Base-by-base conservation (phyloP, 1,140 invertebrate species). In the Bombus ignitus region DNA sequence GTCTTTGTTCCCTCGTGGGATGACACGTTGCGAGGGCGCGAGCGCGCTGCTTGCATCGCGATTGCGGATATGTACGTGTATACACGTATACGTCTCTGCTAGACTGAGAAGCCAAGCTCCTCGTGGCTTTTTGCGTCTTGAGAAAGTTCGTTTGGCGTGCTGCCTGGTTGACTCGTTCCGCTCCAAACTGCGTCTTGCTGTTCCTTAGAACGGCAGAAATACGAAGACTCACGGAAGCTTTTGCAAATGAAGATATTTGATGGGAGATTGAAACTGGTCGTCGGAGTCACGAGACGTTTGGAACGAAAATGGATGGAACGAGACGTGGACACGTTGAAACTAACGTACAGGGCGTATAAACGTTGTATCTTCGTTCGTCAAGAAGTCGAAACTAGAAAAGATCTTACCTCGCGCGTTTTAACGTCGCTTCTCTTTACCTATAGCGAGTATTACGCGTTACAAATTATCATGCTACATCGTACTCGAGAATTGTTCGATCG, bases 1-100 rank as follows among this genome's bases (percentile, higher is more conserved):
- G 83, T 62, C 83, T 85, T 85, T 85, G 83, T 85, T 85, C 68
- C 57, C 53, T 72, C 83, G 83, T 65, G 53, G 83, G 77, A 85
- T 85, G 83, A 85, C 77, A 85, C 77, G 83, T 62, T 65, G 75
- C 47, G 82, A 62, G 53, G 42, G 32, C 80, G 53, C 22, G 70
- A 44, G 10, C 66, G 70, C 25, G 35, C 25, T 12, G 32, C 28
- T 59, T 66, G 76, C 82, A 22, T 32, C 77, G 57, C 42, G 76
- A 80, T 72, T 35, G 28, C 83, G 68, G 42, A 44, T 84, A 44
- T 39, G 37, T 25, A 73, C n/a, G 71, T 73, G n/a, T 44, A 12
- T 32, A 44, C 13, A n/a, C 25, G 28, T 72, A 25, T 42, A 42
- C 42, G n/a, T 18, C n/a, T 15, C 53, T n/a, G 32, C 9, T n/a